Evolutionary conservation across 2,113 vertebrate species (phyloP).

Genomic region (Falco punctatus): DNA sequence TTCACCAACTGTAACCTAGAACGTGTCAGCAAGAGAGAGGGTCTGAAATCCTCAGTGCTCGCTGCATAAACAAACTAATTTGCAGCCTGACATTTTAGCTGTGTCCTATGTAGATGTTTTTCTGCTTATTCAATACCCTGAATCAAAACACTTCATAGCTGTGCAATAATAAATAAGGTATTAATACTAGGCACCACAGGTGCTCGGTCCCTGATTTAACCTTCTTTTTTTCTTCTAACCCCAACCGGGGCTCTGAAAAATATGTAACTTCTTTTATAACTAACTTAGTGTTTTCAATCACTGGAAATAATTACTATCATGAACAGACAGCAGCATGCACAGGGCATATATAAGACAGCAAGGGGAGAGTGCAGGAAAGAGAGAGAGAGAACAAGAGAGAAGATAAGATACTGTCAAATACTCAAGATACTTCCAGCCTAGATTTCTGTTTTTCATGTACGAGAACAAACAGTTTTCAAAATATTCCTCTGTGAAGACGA

Average conservation of each 20-base stretch:
- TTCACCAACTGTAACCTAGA: neutral
- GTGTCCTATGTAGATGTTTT: slow-evolving; percentile 24
- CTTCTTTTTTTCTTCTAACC: slow-evolving; percentile 8
- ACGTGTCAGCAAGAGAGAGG: neutral
- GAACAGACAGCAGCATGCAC: neutral
- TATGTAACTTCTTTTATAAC: neutral
- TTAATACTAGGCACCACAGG: neutral
- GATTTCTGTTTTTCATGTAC: neutral
- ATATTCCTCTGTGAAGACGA: neutral
- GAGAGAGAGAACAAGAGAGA: neutral
- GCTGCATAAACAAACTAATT: slow-evolving; percentile 24
- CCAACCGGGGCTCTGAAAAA: neutral
- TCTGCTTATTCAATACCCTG: slow-evolving; percentile 32
- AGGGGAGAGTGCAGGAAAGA: neutral
- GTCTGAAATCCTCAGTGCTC: neutral
- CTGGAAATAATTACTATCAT: neutral
- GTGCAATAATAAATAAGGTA: slow-evolving; percentile 27
- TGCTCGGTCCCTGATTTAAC: neutral
- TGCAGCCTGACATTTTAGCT: slow-evolving; percentile 51
- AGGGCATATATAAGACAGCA: neutral
- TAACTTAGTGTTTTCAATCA: neutral
- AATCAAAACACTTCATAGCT: slow-evolving; percentile 37
- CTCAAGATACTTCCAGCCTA: neutral
- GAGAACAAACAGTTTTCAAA: neutral
- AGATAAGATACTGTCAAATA: neutral